phyloP scores from a whole-genome alignment of 2,797 vertebrate species.

The Cygnus olor region DNA sequence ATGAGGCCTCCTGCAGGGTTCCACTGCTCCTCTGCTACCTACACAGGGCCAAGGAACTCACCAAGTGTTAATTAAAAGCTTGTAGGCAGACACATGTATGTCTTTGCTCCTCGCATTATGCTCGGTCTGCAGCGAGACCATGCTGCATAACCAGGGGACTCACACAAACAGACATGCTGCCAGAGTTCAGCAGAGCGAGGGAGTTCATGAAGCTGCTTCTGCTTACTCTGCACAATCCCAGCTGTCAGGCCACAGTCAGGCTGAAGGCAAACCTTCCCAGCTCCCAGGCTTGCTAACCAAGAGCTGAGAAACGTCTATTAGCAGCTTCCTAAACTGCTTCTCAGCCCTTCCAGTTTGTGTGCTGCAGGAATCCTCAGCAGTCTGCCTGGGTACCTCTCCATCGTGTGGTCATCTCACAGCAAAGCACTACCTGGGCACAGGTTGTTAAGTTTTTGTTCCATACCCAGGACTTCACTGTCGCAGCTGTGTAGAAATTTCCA shows the following conservation, averaged over 20 bases:
- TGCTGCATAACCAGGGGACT: neutral
- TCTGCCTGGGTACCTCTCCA: neutral
- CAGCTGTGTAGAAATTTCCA: too few species aligned
- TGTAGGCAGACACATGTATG: neutral
- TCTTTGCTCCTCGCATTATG: neutral
- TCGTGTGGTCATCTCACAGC: neutral
- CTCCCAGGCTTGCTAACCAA: neutral
- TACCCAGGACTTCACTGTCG: neutral
- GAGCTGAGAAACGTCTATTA: neutral
- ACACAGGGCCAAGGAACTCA: neutral
- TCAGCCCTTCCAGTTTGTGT: neutral
- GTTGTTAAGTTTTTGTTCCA: neutral
- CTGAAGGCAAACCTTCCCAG: neutral
- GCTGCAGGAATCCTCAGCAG: neutral
- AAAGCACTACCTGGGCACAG: neutral
- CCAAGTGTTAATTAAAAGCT: neutral
- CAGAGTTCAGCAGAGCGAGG: neutral
- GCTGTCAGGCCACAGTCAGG: neutral
- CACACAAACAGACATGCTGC: neutral
- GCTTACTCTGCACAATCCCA: neutral
- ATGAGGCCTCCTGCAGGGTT: neutral
- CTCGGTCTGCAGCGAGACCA: neutral
- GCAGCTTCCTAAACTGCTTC: neutral
- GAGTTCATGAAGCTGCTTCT: neutral
- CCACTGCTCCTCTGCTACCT: neutral